Evolutionary conservation across 2,113 vertebrate species (phyloP).

Genomic region (Caloenas nicobarica): DNA sequence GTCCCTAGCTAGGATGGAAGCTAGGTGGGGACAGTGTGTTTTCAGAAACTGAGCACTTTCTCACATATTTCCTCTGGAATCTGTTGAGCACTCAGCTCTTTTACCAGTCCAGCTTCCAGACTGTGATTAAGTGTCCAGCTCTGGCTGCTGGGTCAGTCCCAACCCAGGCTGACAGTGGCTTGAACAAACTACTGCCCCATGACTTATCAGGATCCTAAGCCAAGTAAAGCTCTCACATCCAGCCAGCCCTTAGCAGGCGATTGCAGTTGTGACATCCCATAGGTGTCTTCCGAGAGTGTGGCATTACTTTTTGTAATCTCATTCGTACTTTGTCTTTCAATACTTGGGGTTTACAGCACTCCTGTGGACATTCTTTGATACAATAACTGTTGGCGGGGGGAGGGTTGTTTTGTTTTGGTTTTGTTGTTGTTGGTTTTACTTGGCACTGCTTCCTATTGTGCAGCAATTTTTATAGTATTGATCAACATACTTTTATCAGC

Average conservation of each 20-base stretch:
- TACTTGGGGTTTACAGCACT: background rate
- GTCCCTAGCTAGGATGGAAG: background rate
- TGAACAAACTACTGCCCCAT: background rate
- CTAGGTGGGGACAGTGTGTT: background rate
- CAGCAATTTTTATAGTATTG: slow-evolving; percentile 2
- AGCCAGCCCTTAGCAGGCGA: background rate
- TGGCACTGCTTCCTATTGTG: slow-evolving; percentile 22
- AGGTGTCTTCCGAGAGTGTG: background rate
- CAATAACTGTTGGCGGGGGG: background rate
- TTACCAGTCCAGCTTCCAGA: background rate
- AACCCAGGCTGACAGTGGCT: background rate
- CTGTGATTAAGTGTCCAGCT: background rate
- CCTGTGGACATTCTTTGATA: background rate
- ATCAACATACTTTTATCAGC: background rate
- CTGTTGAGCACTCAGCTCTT: background rate
- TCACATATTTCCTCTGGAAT: background rate
- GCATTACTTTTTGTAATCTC: background rate
- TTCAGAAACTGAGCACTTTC: background rate
- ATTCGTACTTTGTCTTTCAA: background rate
- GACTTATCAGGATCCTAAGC: background rate
- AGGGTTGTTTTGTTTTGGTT: no score
- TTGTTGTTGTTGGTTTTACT: background rate
- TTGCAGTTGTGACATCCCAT: background rate
- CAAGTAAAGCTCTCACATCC: background rate
- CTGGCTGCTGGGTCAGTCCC: background rate